Conservation (phyloP, 2,888 invertebrate species). For the Bibio marci region DNA sequence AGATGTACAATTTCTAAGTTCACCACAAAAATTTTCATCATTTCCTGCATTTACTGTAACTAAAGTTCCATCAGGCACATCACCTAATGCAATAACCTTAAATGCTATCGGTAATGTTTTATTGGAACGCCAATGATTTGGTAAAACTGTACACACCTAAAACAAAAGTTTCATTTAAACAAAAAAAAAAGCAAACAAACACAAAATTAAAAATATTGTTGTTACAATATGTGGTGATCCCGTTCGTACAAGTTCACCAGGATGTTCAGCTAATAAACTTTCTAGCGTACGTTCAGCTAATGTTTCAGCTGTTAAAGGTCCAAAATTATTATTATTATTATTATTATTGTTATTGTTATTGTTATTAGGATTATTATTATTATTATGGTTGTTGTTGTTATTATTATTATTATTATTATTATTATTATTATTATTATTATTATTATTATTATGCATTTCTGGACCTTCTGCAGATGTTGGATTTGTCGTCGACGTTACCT, state of each 20-base stretch:
- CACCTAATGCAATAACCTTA: conserved; percentile 83
- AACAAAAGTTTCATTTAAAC: conserved; percentile 2
- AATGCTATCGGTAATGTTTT: conserved; percentile 93
- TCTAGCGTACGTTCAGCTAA: conserved; percentile 71
- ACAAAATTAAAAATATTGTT: neutral
- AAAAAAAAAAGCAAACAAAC: neutral
- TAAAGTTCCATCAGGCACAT: conserved; percentile 84
- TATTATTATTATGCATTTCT: conserved; percentile 2
- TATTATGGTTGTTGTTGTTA: conserved; percentile 14
- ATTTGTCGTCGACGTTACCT: conserved; percentile 55
- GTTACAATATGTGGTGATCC: conserved; percentile 85
- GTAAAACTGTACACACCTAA: conserved; percentile 69
- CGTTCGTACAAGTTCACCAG: conserved; percentile 82
- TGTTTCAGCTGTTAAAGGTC: conserved; percentile 57
- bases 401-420: conserved; percentile 16
- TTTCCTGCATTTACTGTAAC: conserved; percentile 90
- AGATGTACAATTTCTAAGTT: conserved; percentile 81
- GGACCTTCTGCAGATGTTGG: conserved; percentile 31
- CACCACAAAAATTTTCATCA: conserved; percentile 92
- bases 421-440: conserved; percentile 14
- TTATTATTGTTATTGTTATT: conserved; percentile 16
- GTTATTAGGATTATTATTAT: conserved; percentile 14
- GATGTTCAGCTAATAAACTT: conserved; percentile 74
- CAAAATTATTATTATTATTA: conserved; percentile 23
- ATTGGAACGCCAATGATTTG: conserved; percentile 93